Evolutionary conservation across 2,113 vertebrate species (phyloP).

Genomic region (Garra rufa): DNA sequence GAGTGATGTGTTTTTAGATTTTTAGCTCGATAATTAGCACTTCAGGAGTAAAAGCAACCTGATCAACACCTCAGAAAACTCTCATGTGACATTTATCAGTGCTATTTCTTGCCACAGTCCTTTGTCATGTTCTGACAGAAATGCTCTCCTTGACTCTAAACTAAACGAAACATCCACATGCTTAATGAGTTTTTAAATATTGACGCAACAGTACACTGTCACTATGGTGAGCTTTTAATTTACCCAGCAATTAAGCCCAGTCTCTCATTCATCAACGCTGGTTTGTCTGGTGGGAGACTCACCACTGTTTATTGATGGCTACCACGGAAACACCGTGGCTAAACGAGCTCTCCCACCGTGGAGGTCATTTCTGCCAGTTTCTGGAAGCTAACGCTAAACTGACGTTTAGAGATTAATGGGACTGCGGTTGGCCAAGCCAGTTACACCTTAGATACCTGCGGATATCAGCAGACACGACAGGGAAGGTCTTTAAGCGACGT

Average conservation of each 20-base stretch:
- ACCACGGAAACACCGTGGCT: slow-evolving; percentile 83
- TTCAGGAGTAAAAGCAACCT: neutral
- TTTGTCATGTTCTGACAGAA: slow-evolving; percentile 46
- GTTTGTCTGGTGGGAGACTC: slow-evolving; percentile 83
- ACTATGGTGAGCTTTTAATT: slow-evolving; percentile 89
- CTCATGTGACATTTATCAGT: slow-evolving; percentile 40
- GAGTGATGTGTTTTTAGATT: neutral
- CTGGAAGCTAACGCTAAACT: slow-evolving; percentile 77
- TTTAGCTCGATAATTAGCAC: slow-evolving; percentile 9
- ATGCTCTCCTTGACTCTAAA: slow-evolving; percentile 64
- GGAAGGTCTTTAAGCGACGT: slow-evolving; percentile 77
- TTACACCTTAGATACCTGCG: slow-evolving; percentile 77
- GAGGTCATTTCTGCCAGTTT: slow-evolving; percentile 80
- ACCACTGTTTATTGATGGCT: slow-evolving; percentile 90
- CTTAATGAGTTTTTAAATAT: slow-evolving; percentile 95
- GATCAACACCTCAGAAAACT: slow-evolving; percentile 29
- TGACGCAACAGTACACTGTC: slow-evolving; percentile 86
- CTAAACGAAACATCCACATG: slow-evolving; percentile 88
- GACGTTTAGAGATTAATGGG: slow-evolving; percentile 82
- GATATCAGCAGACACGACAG: slow-evolving; percentile 78
- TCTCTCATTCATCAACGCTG: slow-evolving; percentile 90
- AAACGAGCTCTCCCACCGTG: slow-evolving; percentile 85
- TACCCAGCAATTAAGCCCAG: slow-evolving; percentile 91
- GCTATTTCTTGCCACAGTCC: slow-evolving; percentile 43
- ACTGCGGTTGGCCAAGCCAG: slow-evolving; percentile 69